Percentiles rank a stretch among this genome's conserved stretches.
phyloP scores from a whole-genome alignment of 2,888 invertebrate genomes.

The Cryptophagus acutangulus region DNA sequence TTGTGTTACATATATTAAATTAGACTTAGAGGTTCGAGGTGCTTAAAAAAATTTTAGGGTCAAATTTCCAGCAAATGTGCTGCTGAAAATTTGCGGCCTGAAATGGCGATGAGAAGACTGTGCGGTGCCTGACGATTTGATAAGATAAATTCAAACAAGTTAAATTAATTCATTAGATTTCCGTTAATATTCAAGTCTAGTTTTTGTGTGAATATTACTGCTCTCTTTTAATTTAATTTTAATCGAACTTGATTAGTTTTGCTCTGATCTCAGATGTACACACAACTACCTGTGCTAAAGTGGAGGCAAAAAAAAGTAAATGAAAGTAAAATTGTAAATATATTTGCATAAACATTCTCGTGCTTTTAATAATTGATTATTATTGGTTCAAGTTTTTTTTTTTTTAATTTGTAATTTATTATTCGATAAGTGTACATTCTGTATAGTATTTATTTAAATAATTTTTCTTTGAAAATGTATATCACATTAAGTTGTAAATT shows the following conservation, averaged over 20 bases:
- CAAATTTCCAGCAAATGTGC: too few species aligned
- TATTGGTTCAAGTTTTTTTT: constrained; percentile 9
- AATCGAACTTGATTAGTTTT: constrained; percentile 24
- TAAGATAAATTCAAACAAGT: constrained; percentile 25
- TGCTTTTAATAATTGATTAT: constrained; percentile 4
- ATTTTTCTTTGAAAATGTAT: constrained; percentile 34
- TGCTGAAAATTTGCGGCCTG: too few species aligned
- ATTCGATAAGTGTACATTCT: constrained; percentile 44
- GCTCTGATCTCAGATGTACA: constrained; percentile 44
- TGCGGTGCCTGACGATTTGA: constrained; percentile 44
- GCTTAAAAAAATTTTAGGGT: constrained; percentile 28
- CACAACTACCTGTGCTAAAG: too few species aligned
- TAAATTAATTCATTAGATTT: too few species aligned
- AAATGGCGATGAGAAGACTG: constrained; percentile 44
- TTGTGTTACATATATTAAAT: not conserved
- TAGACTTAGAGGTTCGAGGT: constrained; percentile 18
- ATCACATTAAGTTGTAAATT: constrained; percentile 38
- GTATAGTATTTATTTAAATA: constrained; percentile 46
- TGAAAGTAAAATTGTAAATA: constrained; percentile 14
- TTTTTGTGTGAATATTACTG: constrained; percentile 33
- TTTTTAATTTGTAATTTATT: constrained; percentile 11
- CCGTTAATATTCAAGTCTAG: too few species aligned
- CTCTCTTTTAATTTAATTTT: constrained; percentile 34
- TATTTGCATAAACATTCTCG: constrained; percentile 16
- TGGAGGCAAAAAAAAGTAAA: constrained; percentile 20